phyloP scores from a whole-genome alignment of 1,140 invertebrate species.

The Radopholus similis region DNA sequence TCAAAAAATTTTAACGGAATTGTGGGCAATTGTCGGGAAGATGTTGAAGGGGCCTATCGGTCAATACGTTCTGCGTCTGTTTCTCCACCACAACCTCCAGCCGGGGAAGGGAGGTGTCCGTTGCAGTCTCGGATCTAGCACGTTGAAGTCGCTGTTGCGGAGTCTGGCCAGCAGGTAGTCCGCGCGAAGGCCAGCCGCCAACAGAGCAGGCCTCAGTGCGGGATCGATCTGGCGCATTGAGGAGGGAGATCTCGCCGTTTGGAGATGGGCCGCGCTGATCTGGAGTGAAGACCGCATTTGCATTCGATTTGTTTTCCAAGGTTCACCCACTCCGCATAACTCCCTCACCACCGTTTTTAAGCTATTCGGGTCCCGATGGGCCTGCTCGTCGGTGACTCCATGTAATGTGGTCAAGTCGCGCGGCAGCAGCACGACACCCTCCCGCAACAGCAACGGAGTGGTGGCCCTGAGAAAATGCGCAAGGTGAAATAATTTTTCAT shows the following conservation, averaged over 20 bases:
- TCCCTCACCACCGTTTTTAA: conserved; percentile 29
- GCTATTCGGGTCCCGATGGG: conserved; percentile 25
- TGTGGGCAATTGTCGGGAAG: no score
- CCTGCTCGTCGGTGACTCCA: conserved; percentile 26
- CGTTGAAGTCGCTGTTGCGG: conserved; percentile 33
- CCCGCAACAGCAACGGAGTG: conserved; percentile 36
- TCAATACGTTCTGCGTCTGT: conserved; percentile 26
- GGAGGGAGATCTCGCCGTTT: conserved; percentile 6
- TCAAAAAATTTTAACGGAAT: no score
- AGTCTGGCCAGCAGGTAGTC: conserved; percentile 33
- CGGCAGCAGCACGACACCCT: conserved; percentile 37
- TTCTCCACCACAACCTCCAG: conserved; percentile 40
- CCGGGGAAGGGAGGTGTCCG: conserved; percentile 24
- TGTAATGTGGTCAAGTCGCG: conserved; percentile 27
- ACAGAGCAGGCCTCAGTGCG: conserved; percentile 23
- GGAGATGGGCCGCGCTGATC: conserved; percentile 6
- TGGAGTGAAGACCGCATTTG: conserved; percentile 16
- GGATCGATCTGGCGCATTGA: not conserved
- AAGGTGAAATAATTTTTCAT: not conserved
- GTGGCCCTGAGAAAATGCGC: not conserved
- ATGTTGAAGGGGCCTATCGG: no score
- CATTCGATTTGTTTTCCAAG: not conserved
- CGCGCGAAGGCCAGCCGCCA: conserved; percentile 26
- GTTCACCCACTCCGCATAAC: conserved; percentile 21
- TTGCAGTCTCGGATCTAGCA: conserved; percentile 28